Percentiles rank a stretch among this genome's conserved stretches.
These are phyloP conservation scores for Hylaeus volcanicus DNA, from an alignment of 1,140 invertebrate species.

Conservation along the genomic window DNA sequence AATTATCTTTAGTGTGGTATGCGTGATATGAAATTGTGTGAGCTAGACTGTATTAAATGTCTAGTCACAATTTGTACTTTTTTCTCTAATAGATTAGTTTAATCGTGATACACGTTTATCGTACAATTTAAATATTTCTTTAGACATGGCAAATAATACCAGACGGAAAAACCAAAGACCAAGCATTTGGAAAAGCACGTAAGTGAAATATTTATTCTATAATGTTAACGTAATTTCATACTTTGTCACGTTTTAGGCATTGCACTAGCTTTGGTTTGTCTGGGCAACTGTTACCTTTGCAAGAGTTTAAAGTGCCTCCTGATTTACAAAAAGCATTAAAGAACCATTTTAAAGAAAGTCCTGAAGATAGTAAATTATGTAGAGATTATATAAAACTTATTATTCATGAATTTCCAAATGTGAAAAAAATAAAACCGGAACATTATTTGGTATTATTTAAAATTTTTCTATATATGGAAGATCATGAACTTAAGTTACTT, in stretches of 20 bases:
- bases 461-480: slow-evolving; percentile 88
- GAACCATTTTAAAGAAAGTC: neutral
- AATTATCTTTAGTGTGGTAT: no score
- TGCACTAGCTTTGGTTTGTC: slow-evolving; percentile 3
- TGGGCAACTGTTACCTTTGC: neutral
- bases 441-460: slow-evolving; percentile 85
- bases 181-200: neutral
- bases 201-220: neutral
- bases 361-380: neutral
- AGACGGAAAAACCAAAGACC: neutral
- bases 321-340: neutral
- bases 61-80: no score
- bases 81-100: no score
- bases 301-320: neutral
- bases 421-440: slow-evolving; percentile 21
- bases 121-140: neutral
- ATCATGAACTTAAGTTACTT: slow-evolving; percentile 83
- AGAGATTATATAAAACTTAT: slow-evolving; percentile 25
- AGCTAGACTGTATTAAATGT: no score
- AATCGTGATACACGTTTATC: no score
- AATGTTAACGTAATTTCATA: neutral
- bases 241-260: neutral
- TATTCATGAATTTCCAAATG: neutral
- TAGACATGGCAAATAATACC: neutral
- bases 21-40: no score